A percentile compares a stretch with the other conserved stretches of the same genome.
Conservation (phyloP, 1,140 invertebrate genomes). For the Cecropterus lyciades region DNA sequence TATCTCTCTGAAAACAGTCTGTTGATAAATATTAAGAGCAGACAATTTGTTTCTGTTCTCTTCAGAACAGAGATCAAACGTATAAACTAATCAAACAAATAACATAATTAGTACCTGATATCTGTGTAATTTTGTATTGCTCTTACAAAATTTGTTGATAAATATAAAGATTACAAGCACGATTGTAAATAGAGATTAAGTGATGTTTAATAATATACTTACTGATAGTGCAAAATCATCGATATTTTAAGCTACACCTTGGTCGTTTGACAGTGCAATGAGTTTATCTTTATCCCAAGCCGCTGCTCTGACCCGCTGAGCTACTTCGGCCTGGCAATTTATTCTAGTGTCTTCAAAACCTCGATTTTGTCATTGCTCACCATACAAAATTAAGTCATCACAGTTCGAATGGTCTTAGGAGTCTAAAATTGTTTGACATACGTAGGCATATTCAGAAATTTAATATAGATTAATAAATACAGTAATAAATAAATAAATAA, state of each 20-base stretch:
- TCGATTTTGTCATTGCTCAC: slow-evolving; percentile 24
- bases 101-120: no score
- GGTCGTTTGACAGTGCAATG: slow-evolving; percentile 32
- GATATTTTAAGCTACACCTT: slow-evolving; percentile 10
- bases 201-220: neutral
- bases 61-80: no score
- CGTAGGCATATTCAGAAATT: no score
- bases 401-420: no score
- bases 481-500: no score
- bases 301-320: slow-evolving; percentile 28
- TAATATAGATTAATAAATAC: no score
- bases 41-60: no score
- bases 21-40: no score
- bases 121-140: no score
- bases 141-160: neutral
- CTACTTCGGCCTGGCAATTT: slow-evolving; percentile 31
- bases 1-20: no score
- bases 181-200: slow-evolving; percentile 1
- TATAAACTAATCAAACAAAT: no score
- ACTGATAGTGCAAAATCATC: neutral
- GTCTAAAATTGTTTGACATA: neutral
- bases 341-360: slow-evolving; percentile 31
- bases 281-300: slow-evolving; percentile 42
- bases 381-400: neutral
- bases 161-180: neutral